These are phyloP conservation scores for Ceratoteleas bidentatus DNA, from an alignment of 1,140 invertebrate genomes.

Conservation along the genomic window DNA sequence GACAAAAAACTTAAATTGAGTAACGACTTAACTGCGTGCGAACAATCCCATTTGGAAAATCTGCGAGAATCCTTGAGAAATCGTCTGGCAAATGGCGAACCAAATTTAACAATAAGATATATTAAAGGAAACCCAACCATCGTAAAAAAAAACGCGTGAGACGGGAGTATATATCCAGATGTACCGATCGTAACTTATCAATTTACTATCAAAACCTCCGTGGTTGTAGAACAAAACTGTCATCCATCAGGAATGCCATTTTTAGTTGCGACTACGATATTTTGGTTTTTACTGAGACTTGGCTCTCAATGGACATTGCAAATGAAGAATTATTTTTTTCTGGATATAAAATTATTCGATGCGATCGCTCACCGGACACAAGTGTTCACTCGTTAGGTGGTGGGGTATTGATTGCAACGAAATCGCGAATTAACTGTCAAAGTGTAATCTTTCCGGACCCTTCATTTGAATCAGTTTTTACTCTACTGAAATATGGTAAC, in stretches of 20 bases:
- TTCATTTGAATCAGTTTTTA: too few relatives aligned
- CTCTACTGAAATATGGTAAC: too few relatives aligned
- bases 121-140: not conserved
- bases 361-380: not conserved
- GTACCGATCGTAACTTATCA: not conserved
- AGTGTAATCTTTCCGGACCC: too few relatives aligned
- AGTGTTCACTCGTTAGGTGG: too few relatives aligned
- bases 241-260: not conserved
- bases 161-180: not conserved
- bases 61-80: not conserved
- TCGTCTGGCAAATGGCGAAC: not conserved
- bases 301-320: not conserved
- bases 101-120: conserved; percentile 3
- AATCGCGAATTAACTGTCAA: too few relatives aligned
- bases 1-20: not conserved
- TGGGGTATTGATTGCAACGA: too few relatives aligned
- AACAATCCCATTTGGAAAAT: not conserved
- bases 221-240: not conserved
- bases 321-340: not conserved
- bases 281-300: not conserved
- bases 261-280: not conserved
- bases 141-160: not conserved
- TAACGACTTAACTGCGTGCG: not conserved
- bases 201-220: not conserved
- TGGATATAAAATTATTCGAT: not conserved